Conservation (phyloP, 2,888 invertebrate genomes). For the Drosophila pseudotakahashii region DNA sequence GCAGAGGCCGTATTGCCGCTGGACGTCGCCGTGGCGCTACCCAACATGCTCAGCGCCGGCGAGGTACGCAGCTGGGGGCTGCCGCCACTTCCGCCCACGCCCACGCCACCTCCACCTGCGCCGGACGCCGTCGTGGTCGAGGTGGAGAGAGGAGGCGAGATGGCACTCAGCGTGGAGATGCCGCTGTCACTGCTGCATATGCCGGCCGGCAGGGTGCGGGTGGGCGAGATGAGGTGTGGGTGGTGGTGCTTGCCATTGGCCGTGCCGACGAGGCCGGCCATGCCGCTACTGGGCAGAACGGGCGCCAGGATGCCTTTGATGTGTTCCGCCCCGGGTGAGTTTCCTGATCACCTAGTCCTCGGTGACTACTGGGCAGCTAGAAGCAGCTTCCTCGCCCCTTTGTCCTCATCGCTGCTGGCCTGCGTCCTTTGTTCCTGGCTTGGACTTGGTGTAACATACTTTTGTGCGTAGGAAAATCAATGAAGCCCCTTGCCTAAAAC, state of each 20-base stretch:
- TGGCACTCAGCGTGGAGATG: constrained; percentile 80
- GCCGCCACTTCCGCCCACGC: constrained; percentile 44
- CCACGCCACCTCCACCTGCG: neutral
- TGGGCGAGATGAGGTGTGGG: constrained; percentile 71
- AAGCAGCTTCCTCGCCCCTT: constrained; percentile 27
- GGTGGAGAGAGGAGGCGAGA: constrained; percentile 77
- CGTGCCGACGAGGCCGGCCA: constrained; percentile 76
- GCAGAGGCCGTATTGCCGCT: constrained; percentile 29
- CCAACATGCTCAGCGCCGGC: constrained; percentile 75
- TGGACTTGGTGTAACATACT: constrained; percentile 58
- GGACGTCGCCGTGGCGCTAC: constrained; percentile 65
- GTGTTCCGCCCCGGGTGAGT: constrained; percentile 5
- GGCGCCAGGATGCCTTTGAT: constrained; percentile 79
- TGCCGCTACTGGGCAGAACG: constrained; percentile 81
- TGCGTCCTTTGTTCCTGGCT: constrained; percentile 35
- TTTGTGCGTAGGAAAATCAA: constrained; percentile 77
- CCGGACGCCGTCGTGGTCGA: constrained; percentile 47
- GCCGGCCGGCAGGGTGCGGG: constrained; percentile 73
- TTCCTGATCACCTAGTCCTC: constrained; percentile 12
- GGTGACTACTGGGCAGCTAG: constrained; percentile 19
- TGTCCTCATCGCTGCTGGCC: constrained; percentile 39
- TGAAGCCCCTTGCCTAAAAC: constrained; percentile 60
- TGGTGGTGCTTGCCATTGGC: constrained; percentile 63
- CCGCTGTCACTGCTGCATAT: constrained; percentile 81
- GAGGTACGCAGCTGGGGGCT: constrained; percentile 74